Evolutionary conservation across 2,797 vertebrate species (phyloP).

Genomic region (Leptodactylus fallax): DNA sequence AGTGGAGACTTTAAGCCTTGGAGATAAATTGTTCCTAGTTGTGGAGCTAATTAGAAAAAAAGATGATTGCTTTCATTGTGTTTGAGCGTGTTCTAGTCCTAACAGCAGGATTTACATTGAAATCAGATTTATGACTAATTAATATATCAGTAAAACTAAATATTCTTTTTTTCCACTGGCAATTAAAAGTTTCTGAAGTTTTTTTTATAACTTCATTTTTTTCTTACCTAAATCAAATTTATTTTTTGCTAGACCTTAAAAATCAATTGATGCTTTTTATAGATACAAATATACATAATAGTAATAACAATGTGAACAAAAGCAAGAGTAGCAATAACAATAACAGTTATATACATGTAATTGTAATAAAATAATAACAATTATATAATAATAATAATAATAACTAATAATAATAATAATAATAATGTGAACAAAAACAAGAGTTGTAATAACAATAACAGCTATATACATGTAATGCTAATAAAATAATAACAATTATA

Average conservation of each 20-base stretch:
- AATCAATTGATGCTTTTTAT: not conserved
- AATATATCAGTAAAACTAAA: constrained; percentile 65
- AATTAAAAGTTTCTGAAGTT: constrained; percentile 63
- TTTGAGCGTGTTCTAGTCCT: constrained; percentile 56
- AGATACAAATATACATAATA: not conserved
- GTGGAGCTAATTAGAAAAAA: constrained; percentile 65
- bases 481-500: too few relatives aligned
- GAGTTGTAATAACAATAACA: not conserved
- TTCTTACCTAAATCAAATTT: constrained; percentile 5
- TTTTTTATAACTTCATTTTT: constrained; percentile 35
- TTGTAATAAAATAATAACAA: too few relatives aligned
- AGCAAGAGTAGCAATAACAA: not conserved
- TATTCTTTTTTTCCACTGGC: constrained; percentile 56
- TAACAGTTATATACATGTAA: not conserved
- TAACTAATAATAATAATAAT: not conserved
- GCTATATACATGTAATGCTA: not conserved
- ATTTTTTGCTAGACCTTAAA: not conserved
- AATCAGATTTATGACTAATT: constrained; percentile 65
- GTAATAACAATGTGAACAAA: not conserved
- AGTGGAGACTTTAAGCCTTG: constrained; percentile 62
- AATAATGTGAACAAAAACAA: not conserved
- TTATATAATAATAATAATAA: too few relatives aligned
- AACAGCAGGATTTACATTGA: constrained; percentile 65
- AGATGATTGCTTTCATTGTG: constrained; percentile 65
- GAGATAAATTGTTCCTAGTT: constrained; percentile 65